Evolutionary conservation across 1,140 invertebrate genomes (phyloP).

Genomic region (Anastrepha obliqua): DNA sequence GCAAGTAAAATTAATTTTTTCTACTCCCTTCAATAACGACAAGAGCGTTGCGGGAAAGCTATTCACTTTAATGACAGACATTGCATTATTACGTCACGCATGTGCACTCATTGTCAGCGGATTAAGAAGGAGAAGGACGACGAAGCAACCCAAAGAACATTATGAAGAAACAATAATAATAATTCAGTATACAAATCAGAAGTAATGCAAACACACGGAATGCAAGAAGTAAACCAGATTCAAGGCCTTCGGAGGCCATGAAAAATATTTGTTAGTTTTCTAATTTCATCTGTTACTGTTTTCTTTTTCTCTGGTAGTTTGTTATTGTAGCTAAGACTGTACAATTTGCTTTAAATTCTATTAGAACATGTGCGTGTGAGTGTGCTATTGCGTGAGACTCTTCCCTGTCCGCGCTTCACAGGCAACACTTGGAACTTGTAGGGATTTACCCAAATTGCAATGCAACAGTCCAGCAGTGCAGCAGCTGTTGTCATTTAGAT

Average conservation of each 20-base stretch:
- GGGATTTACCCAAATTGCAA: conserved; percentile 21
- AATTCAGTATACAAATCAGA: background rate
- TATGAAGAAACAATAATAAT: background rate
- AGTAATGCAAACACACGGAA: background rate
- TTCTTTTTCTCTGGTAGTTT: background rate
- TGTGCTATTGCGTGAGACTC: conserved; percentile 1
- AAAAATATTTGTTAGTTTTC: background rate
- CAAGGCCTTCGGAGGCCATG: background rate
- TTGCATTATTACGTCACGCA: conserved; percentile 52
- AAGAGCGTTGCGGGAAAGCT: background rate
- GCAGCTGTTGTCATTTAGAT: conserved; percentile 16
- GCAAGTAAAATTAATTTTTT: conserved; percentile 19
- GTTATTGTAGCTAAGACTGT: background rate
- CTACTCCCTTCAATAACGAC: background rate
- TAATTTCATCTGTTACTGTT: background rate
- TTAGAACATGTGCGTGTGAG: conserved; percentile 16
- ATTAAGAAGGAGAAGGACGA: conserved; percentile 5
- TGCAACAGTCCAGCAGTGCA: background rate
- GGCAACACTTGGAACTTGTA: background rate
- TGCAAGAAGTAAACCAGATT: background rate
- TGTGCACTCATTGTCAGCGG: conserved; percentile 46
- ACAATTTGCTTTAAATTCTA: background rate
- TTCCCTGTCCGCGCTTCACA: background rate
- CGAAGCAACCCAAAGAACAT: background rate
- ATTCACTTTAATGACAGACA: background rate